Base-by-base conservation (phyloP, 1,140 invertebrate genomes). In the Drosophila navojoa region DNA sequence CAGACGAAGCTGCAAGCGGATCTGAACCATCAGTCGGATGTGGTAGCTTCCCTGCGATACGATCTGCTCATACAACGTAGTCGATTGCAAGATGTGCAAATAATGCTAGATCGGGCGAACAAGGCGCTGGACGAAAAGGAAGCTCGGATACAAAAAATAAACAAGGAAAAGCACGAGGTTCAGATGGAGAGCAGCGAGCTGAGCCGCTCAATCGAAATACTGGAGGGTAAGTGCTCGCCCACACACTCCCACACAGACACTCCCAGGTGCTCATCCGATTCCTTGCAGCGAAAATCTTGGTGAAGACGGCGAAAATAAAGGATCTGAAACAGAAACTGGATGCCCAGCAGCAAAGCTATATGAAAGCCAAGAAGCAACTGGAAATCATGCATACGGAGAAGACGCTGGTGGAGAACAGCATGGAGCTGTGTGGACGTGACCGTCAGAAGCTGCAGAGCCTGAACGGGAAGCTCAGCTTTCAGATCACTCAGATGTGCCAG, bases 301-400 rank as follows among this genome's bases (percentile, higher is more conserved):
- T 0, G 15, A 10, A 79, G n/a, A 10, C 47, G 5, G 19, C 45
- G 62, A 57, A 68, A 45, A 1, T 77, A 60, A 5, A 54, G 94
- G 70, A 93, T 95, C 9, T 94, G 49, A 94, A 94, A 67, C 94
- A 95, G 76, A 92, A 92, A 29, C 86, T 96, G 19, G 91, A 91
- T 2, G 94, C 95, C 69, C 91, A 93, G 5, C 94, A 95, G 29
- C 92, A 91, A 1, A 94, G 93, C 68, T 92, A 94, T 15, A 91
- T 93, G 22, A 93, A 94, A 62, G 93, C 94, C 54, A 93, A 95
- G 68, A 95, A 94, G 77, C 73, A 95, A 54, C 94, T 95, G 78
- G 94, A 96, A 75, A 92, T 92, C 1, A 92, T 95, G 0, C 90
- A 94, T 22, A 93, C 93, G 13, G 95, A 96, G 68, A 90, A 95